Conservation (phyloP, 2,888 invertebrate genomes). For the Agrilus mali region DNA sequence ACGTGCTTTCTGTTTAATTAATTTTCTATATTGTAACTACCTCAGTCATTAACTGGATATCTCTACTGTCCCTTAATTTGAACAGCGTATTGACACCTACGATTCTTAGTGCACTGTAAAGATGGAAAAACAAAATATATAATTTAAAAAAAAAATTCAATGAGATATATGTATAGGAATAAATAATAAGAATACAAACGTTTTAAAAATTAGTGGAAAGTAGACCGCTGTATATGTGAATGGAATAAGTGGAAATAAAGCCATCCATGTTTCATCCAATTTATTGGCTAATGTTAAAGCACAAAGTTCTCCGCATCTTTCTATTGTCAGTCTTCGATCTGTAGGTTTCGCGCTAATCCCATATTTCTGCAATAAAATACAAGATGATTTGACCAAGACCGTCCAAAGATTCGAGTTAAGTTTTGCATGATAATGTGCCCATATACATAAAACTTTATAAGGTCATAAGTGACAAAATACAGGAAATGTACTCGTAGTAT, state of each 20-base stretch:
- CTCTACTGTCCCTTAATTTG: constrained; percentile 34
- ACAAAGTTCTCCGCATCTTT: constrained; percentile 45
- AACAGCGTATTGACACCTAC: constrained; percentile 32
- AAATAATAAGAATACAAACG: constrained; percentile 29
- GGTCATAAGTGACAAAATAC: too few relatives aligned
- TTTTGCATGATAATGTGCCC: too few relatives aligned
- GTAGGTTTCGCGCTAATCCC: constrained; percentile 29
- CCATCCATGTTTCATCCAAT: constrained; percentile 56
- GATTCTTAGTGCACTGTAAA: constrained; percentile 29
- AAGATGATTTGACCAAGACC: constrained; percentile 1
- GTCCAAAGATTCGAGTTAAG: too few relatives aligned
- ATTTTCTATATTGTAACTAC: constrained; percentile 21
- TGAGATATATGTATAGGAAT: not conserved
- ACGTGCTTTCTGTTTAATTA: not conserved
- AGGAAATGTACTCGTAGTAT: too few relatives aligned
- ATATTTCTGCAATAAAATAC: constrained; percentile 26
- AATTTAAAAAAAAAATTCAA: constrained; percentile 1
- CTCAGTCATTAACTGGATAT: constrained; percentile 19
- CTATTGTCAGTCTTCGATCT: constrained; percentile 40
- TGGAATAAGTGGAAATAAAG: constrained; percentile 46
- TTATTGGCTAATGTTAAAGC: constrained; percentile 47
- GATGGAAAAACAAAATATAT: constrained; percentile 6
- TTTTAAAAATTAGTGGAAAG: constrained; percentile 37
- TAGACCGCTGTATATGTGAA: constrained; percentile 47
- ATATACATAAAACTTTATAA: too few relatives aligned